A percentile compares a stretch with the other conserved stretches of the same genome.
These are phyloP conservation scores for Fragum whitleyi DNA, from an alignment of 2,888 invertebrate genomes.

Conservation along the genomic window DNA sequence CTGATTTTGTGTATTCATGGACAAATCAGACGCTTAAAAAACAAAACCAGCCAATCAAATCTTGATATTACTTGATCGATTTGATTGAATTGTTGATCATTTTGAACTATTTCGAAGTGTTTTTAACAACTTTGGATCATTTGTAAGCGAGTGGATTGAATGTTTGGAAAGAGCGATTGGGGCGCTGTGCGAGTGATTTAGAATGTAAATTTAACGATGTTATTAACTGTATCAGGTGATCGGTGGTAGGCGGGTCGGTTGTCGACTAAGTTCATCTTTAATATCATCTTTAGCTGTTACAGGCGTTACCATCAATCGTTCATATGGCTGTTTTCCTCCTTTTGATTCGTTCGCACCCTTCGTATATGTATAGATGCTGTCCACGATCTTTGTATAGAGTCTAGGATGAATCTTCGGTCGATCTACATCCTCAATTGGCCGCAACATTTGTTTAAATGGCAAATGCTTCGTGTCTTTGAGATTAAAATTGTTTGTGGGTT, in stretches of 20 bases:
- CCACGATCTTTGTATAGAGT: conserved; percentile 62
- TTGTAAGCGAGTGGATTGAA: no score
- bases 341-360: conserved; percentile 39
- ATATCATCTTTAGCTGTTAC: conserved; percentile 54
- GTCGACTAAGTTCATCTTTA: conserved; percentile 50
- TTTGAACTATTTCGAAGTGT: no score
- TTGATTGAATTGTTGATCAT: no score
- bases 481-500: conserved; percentile 40
- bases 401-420: conserved; percentile 53
- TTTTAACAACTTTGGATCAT: no score
- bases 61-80: no score
- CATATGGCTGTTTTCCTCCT: conserved; percentile 29
- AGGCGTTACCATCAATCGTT: conserved; percentile 63
- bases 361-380: conserved; percentile 62
- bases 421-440: conserved; percentile 34
- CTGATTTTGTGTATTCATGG: no score
- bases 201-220: no score
- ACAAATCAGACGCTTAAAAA: no score
- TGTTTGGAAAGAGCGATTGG: no score
- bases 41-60: no score
- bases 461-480: conserved; percentile 59
- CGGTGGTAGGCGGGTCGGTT: conserved; percentile 45
- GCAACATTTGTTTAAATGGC: conserved; percentile 63
- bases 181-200: no score
- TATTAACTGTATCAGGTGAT: conserved; percentile 52